Base-by-base conservation (phyloP, 2,113 vertebrate genomes). In the Hylia prasina region DNA sequence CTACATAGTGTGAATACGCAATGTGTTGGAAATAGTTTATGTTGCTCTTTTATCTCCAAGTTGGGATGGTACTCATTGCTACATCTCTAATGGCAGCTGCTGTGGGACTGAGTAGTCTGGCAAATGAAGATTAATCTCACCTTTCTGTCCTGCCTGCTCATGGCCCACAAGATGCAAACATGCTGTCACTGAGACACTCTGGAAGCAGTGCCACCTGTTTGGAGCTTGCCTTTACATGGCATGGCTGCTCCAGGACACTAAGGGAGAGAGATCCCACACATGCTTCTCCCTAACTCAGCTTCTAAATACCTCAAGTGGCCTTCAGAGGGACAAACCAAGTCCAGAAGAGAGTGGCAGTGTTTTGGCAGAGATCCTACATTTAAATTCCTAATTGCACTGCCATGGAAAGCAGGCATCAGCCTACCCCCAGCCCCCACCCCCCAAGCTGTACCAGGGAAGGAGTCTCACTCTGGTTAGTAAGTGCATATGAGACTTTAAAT, bases 291-390 rank as follows among this genome's bases (percentile, higher is more conserved):
- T 94, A 48, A 61, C 51, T 79, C 77, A 27, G 47, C 37, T 94
- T 40, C 60, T 37, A 30, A 95, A 82, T 22, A 82, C 61, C 89
- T 50, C 56, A 39, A 37, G 17, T 16, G 72, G 80, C 61, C 61
- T 87, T 72, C 15, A 90, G 84, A 93, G 89, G 72, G 65, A 90
- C 78, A 94, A 89, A 82, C 45, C 70, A 65, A 89, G 61, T 47
- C 77, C 80, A 73, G 66, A 66, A 91, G 80, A 91, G 45, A 86
- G 21, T 31, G 54, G 37, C 57, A 56, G 42, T 57, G 27, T 44
- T 85, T 66, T 56, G 66, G 47, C 66, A 87, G 24, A 37, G 56
- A 50, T 56, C 57, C 53, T 42, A 56, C 8, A 37, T 80, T 90
- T 58, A 47, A 15, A 64, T 45, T 83, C 44, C 45, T 78, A 63